Percentiles rank a stretch among this genome's conserved stretches.
These are phyloP conservation scores for Enteromius unitaeniatus DNA, from an alignment of 2,797 vertebrate species.

Conservation along the genomic window DNA sequence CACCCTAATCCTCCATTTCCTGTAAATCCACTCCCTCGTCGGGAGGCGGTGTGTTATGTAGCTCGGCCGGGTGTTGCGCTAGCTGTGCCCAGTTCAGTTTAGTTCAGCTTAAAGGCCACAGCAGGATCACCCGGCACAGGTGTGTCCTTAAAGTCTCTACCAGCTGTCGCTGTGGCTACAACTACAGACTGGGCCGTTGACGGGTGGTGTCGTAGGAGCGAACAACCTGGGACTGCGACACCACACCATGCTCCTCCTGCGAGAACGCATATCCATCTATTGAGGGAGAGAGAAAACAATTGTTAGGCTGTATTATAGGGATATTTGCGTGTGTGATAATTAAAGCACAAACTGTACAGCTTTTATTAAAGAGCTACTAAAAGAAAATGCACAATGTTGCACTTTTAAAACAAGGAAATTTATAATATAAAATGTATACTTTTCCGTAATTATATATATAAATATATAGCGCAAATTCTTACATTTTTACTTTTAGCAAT, in stretches of 20 bases:
- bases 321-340: background rate
- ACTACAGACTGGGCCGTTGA: slow-evolving; percentile 86
- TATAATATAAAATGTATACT: too few species aligned
- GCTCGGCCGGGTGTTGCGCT: slow-evolving; percentile 17
- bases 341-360: background rate
- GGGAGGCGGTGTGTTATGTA: slow-evolving; percentile 48
- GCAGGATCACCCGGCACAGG: slow-evolving; percentile 66
- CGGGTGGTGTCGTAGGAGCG: slow-evolving; percentile 97
- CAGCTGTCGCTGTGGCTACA: slow-evolving; percentile 62
- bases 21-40: slow-evolving; percentile 43
- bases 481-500: too few species aligned
- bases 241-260: slow-evolving; percentile 97
- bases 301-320: background rate
- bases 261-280: slow-evolving; percentile 98
- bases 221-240: slow-evolving; percentile 95
- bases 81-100: slow-evolving; percentile 46
- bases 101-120: slow-evolving; percentile 75
- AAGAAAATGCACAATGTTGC: too few species aligned
- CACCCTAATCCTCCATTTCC: slow-evolving; percentile 6
- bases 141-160: slow-evolving; percentile 67
- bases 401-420: too few species aligned
- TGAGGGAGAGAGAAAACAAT: background rate
- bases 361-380: too few species aligned
- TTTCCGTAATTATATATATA: too few species aligned
- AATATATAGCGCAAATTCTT: too few species aligned